Conservation (phyloP, 2,888 invertebrate genomes). For the Mycalesis mineus region DNA sequence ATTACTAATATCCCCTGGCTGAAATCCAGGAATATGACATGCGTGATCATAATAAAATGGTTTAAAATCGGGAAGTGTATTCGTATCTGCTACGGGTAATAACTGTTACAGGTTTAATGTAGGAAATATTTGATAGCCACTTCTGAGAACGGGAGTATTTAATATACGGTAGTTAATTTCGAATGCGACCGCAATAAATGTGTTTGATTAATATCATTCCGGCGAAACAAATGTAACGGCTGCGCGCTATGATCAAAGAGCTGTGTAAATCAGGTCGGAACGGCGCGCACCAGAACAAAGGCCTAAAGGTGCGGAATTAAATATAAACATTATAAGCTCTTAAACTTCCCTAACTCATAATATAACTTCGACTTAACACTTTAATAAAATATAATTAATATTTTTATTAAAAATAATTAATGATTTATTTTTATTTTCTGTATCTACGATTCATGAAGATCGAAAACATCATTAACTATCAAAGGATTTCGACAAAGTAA, state of each 20-base stretch:
- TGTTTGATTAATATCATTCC: conserved; percentile 72
- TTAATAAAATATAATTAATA: no score
- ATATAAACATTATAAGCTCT: conserved; percentile 38
- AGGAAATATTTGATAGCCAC: conserved; percentile 73
- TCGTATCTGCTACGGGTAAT: conserved; percentile 31
- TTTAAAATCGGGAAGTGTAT: conserved; percentile 53
- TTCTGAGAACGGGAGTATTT: conserved; percentile 64
- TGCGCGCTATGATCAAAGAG: conserved; percentile 61
- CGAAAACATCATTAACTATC: no score
- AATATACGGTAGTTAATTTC: conserved; percentile 67
- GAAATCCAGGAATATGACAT: conserved; percentile 58
- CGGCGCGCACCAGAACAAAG: conserved; percentile 39
- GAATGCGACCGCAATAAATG: conserved; percentile 69
- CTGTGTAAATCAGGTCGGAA: conserved; percentile 54
- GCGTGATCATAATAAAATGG: conserved; percentile 49
- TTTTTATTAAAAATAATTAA: no score
- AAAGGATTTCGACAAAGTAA: no score
- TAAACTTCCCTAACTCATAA: conserved; percentile 11
- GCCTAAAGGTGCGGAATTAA: conserved; percentile 46
- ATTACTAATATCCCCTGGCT: conserved; percentile 56
- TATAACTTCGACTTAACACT: no score
- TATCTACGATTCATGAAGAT: no score
- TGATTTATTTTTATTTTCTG: no score
- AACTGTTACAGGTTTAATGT: conserved; percentile 62
- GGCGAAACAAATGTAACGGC: conserved; percentile 66